These are phyloP conservation scores for Lagenorhynchus albirostris DNA, from an alignment of 2,113 vertebrate species.

Conservation along the genomic window DNA sequence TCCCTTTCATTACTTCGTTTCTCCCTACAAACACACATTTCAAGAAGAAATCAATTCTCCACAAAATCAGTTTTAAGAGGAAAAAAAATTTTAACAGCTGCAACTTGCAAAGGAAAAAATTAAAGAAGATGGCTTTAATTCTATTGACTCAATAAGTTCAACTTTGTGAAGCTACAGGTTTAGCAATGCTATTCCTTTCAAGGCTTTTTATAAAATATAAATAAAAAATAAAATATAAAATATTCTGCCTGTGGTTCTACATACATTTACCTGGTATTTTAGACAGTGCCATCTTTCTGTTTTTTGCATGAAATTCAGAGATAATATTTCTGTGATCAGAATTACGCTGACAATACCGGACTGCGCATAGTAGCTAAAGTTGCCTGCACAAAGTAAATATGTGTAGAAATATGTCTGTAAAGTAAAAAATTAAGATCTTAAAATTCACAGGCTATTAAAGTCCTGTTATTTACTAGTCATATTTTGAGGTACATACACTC, in stretches of 20 bases:
- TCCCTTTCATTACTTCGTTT: constrained; percentile 40
- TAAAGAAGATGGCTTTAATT: not conserved
- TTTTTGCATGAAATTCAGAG: not conserved
- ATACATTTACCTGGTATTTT: not conserved
- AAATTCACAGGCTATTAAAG: constrained; percentile 29
- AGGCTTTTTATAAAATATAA: not conserved
- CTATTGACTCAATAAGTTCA: constrained; percentile 13
- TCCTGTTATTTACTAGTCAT: constrained; percentile 17
- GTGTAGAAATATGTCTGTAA: not conserved
- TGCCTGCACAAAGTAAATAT: not conserved
- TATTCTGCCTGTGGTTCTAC: not conserved
- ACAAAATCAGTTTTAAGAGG: constrained; percentile 29
- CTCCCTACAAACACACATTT: constrained; percentile 25
- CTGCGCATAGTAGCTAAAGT: not conserved
- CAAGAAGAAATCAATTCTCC: constrained; percentile 29
- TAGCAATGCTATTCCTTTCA: not conserved
- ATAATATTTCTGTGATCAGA: constrained; percentile 21
- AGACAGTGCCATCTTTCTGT: not conserved
- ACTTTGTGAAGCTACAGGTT: not conserved
- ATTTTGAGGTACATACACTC: not conserved
- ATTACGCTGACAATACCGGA: not conserved
- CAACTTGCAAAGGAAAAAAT: constrained; percentile 46
- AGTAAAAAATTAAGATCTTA: constrained; percentile 6
- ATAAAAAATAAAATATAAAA: too few species aligned
- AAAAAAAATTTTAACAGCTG: constrained; percentile 18